phyloP scores from a whole-genome alignment of 2,113 vertebrate species.

The Sylvia atricapilla region DNA sequence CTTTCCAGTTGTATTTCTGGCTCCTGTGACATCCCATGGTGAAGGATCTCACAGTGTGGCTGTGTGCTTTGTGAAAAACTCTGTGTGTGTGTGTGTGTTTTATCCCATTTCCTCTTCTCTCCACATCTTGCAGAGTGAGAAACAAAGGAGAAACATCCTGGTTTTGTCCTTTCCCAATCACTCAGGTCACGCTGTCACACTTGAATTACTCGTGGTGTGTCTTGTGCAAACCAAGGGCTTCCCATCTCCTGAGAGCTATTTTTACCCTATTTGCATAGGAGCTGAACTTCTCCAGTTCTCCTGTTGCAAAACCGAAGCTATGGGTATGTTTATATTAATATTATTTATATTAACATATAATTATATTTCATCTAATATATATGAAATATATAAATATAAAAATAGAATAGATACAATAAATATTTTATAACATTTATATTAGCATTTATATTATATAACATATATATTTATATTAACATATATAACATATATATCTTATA shows the following conservation, averaged over 20 bases:
- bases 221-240: background rate
- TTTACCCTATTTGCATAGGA: background rate
- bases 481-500: too few species aligned
- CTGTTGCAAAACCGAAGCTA: background rate
- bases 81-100: background rate
- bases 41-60: background rate
- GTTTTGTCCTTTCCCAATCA: background rate
- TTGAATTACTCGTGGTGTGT: fast-evolving
- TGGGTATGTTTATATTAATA: background rate
- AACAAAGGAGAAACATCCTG: background rate
- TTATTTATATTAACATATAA: background rate
- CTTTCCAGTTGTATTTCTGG: background rate
- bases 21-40: background rate
- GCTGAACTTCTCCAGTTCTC: background rate
- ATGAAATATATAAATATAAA: too few species aligned
- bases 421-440: too few species aligned
- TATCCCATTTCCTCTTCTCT: background rate
- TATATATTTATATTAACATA: too few species aligned
- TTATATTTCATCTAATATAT: too few species aligned
- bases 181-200: background rate
- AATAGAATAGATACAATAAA: too few species aligned
- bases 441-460: too few species aligned
- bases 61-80: background rate
- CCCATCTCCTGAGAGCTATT: background rate
- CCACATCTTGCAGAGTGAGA: background rate